Percentiles rank a stretch among this genome's conserved stretches.
These are phyloP conservation scores for Heliornis fulica DNA, from an alignment of 2,113 vertebrate species.

Conservation along the genomic window DNA sequence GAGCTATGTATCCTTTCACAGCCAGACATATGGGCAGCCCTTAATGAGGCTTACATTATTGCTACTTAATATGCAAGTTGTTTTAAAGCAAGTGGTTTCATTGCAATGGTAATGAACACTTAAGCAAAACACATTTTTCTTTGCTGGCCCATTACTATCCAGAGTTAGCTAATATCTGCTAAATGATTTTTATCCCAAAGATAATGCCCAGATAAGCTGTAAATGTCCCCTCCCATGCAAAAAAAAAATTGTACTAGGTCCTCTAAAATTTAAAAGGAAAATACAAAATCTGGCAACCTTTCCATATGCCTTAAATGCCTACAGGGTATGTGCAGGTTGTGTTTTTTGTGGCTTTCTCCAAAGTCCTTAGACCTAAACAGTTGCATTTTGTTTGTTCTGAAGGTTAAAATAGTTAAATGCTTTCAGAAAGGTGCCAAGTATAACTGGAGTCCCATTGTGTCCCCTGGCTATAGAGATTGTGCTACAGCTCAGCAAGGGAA, in stretches of 20 bases:
- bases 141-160: conserved; percentile 16
- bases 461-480: not conserved
- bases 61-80: conserved; percentile 63
- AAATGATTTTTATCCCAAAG: conserved; percentile 15
- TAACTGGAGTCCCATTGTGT: not conserved
- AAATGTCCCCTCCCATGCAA: not conserved
- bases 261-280: not conserved
- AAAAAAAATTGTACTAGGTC: not conserved
- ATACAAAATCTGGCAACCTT: not conserved
- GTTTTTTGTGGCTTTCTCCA: not conserved
- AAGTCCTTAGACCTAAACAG: not conserved
- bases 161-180: conserved; percentile 30
- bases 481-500: not conserved
- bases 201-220: not conserved
- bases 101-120: conserved; percentile 34
- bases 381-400: not conserved
- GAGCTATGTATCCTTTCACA: not conserved
- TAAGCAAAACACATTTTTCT: conserved; percentile 54
- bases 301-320: not conserved
- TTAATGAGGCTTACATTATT: conserved; percentile 59
- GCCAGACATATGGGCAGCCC: conserved; percentile 25
- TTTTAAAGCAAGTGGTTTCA: conserved; percentile 45
- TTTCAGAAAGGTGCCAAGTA: not conserved
- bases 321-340: not conserved
- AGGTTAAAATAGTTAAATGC: not conserved